phyloP scores from a whole-genome alignment of 2,113 vertebrate genomes.

The Plecturocebus donacophilus region DNA sequence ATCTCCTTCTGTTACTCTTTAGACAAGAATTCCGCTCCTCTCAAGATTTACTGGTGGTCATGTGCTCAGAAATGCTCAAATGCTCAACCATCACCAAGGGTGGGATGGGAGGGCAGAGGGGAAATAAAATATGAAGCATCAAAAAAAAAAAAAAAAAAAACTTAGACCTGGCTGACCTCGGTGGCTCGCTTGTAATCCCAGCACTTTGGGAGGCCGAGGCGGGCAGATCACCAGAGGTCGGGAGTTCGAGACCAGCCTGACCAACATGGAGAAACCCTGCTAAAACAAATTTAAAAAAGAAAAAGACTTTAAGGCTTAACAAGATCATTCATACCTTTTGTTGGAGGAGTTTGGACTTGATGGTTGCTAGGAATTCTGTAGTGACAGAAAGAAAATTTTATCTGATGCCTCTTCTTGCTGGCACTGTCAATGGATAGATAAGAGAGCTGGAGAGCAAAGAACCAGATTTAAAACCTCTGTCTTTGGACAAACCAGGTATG shows the following conservation, averaged over 20 bases:
- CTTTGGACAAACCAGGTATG: background rate
- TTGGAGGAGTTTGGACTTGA: constrained; percentile 20
- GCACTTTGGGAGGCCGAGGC: too few relatives aligned
- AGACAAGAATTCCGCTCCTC: constrained; percentile 79
- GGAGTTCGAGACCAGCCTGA: too few relatives aligned
- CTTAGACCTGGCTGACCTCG: too few relatives aligned
- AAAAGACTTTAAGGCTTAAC: background rate
- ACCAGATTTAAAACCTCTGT: background rate
- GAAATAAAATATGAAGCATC: constrained; percentile 86
- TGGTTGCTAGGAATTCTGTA: background rate
- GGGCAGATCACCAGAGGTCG: too few relatives aligned
- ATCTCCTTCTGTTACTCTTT: constrained; percentile 83
- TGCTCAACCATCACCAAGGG: constrained; percentile 78
- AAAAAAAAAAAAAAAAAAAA: background rate
- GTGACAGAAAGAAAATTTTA: background rate
- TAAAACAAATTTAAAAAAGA: too few relatives aligned
- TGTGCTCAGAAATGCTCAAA: constrained; percentile 83
- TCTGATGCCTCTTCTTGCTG: background rate
- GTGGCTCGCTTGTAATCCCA: too few relatives aligned
- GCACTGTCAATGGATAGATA: background rate
- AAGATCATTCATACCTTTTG: background rate
- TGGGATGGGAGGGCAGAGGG: constrained; percentile 59
- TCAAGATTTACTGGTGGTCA: constrained; percentile 79
- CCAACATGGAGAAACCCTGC: too few relatives aligned
- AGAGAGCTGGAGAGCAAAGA: background rate